A percentile compares a stretch with the other conserved stretches of the same genome.
Conservation (phyloP, 2,797 vertebrate species). For the Neosilurus mollespiculum region DNA sequence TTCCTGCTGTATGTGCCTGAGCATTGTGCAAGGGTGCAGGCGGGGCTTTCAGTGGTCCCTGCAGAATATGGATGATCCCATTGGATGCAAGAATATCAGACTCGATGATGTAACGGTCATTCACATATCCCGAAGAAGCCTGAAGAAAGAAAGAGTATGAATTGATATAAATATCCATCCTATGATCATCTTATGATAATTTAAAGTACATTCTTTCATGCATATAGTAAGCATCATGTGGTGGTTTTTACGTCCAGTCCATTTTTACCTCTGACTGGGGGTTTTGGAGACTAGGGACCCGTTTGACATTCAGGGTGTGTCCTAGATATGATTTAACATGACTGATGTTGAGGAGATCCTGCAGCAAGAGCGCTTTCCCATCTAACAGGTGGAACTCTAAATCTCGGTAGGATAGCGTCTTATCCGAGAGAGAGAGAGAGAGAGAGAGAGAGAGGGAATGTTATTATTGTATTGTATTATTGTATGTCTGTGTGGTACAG, state of each 20-base stretch:
- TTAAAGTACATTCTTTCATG: neutral
- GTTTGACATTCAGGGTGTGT: conserved; percentile 74
- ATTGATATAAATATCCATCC: no score
- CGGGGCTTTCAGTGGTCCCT: conserved; percentile 82
- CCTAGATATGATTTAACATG: conserved; percentile 78
- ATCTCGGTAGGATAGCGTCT: conserved; percentile 85
- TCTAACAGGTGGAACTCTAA: conserved; percentile 86
- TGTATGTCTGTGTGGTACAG: neutral
- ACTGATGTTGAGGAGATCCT: conserved; percentile 81
- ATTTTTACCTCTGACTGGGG: conserved; percentile 63
- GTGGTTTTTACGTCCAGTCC: neutral
- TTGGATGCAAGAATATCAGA: conserved; percentile 86
- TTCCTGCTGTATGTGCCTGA: conserved; percentile 65
- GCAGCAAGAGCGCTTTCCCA: conserved; percentile 68
- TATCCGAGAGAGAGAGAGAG: conserved; percentile 10
- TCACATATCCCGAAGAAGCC: conserved; percentile 77
- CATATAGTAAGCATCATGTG: neutral
- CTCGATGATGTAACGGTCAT: conserved; percentile 76
- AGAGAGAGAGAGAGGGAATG: neutral
- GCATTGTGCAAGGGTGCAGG: conserved; percentile 59
- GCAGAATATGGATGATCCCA: conserved; percentile 89
- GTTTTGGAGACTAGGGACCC: conserved; percentile 66
- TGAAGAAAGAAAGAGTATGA: conserved; percentile 56
- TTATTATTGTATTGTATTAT: neutral
- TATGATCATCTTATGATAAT: neutral